Evolutionary conservation across 2,113 vertebrate genomes (phyloP).

Genomic region (Probosciger aterrimus): DNA sequence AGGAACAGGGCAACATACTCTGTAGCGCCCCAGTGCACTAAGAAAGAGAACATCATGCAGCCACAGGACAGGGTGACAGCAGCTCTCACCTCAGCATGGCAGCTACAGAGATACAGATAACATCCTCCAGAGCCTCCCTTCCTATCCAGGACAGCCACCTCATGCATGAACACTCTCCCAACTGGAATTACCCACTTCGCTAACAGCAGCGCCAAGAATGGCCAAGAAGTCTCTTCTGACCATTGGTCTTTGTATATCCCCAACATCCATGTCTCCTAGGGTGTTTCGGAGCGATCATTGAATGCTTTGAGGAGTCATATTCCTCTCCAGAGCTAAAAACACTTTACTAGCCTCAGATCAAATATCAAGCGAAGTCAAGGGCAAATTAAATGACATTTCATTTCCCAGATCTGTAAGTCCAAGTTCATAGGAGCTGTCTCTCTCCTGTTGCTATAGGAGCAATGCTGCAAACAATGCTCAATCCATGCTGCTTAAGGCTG

Average conservation of each 20-base stretch:
- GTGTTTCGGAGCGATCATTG: neutral
- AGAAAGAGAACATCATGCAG: neutral
- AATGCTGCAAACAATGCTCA: neutral
- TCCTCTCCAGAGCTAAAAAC: constrained; percentile 12
- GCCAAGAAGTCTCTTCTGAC: neutral
- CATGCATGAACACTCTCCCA: accelerated
- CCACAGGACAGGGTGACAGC: accelerated
- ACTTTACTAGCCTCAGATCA: constrained; percentile 22
- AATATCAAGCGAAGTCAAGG: constrained; percentile 13
- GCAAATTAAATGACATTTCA: constrained; percentile 47
- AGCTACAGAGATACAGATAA: neutral
- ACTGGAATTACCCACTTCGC: neutral
- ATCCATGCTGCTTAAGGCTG: neutral
- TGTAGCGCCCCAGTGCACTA: neutral
- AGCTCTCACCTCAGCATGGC: neutral
- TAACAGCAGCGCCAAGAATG: neutral
- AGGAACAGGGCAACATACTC: neutral
- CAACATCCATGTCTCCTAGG: accelerated
- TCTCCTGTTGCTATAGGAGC: neutral
- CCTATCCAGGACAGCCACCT: neutral
- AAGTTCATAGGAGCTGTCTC: neutral
- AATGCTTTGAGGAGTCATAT: neutral
- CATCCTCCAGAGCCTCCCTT: neutral
- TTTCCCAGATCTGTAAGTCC: neutral
- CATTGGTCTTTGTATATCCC: neutral